Evolutionary conservation across 1,140 invertebrate genomes (phyloP), one percentile per base, ranked within the genome.

Genomic region (Telenomus remus): DNA sequence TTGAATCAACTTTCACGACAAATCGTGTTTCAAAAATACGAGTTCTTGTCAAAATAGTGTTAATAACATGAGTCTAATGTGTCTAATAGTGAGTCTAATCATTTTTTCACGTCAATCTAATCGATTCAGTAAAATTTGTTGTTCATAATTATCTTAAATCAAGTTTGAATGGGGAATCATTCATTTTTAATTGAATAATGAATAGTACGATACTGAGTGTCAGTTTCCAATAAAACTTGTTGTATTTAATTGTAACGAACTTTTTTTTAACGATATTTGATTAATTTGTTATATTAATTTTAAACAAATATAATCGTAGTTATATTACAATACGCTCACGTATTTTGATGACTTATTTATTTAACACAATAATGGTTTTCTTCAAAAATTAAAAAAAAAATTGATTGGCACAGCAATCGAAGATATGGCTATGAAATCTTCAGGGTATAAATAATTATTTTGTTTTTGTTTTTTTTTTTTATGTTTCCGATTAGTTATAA

Each of bases 361-460:
- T 27, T 27, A 27, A 27, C 19, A 27, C 19, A 27, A 27, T 27
- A 27, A 27, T 27, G 19, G 1, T 27, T 27, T 27, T 27, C 19
- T 27, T 27, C 6, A 3, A 27, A 27, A 3, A 3, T 27, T 27
- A 6, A 27, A 27, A 27, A 1, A 6, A 27, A n/a, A n/a, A n/a
- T n/a, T n/a, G n/a, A 60, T 65, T 43, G 46, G 47, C 54, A 59
- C 71, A 80, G 65, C 48, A 76, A 75, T 81, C 72, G 42, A 48
- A 60, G 11, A 42, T 15, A 10, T 43, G 59, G 53, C 57, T 71
- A 63, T 71, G 47, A 54, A 44, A 54, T 49, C 3, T 76, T 66
- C 77, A 81, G 75, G 65, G 75, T 82, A 84, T 16, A 64, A 78
- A 81, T 78, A 61, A 51, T 11, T n/a, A 9, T 16, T 64, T 48